Base-by-base conservation (phyloP, 1,140 invertebrate species). In the Dendrolimus punctatus region DNA sequence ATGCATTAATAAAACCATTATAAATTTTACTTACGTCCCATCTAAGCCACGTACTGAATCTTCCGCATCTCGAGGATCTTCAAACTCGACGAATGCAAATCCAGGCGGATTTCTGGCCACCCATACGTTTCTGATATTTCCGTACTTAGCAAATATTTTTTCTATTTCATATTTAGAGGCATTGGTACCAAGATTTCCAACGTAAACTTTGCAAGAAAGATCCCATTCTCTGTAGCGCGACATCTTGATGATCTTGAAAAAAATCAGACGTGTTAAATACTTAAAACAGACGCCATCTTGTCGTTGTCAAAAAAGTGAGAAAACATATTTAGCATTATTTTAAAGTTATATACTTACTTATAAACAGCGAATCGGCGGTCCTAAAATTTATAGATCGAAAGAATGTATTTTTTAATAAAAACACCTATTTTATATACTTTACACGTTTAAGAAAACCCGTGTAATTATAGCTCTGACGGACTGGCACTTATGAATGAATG, bases 81-180 rank as follows among this genome's bases (percentile, higher is more conserved):
- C 98, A 89, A 96, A 99, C 88, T 99, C 98, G 10, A 99, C 95
- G 89, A 99, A 99, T 6, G 97, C 98, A 89, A 99, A 99, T 6
- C 98, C 95, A 7, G 95, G 96, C 40, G 96, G 96, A 84, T 96
- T 97, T 73, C 95, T 88, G 0, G 98, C 97, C 10, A 99, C 97
- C 98, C 98, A 99, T 7, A 99, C 97, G 89, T 98, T 99, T 75
- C 95, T 92, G 57, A 99, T 89, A 39, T 95, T 95, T 2, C 98
- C 98, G 88, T 96, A 99, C 88, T 98, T 97, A 58, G 92, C 92
- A 80, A 99, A 99, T 9, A 95, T 92, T 76, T 93, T 94, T 84
- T 97, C 95, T 61, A 97, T 94, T 86, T 97, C 95, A 82, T 95
- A 93, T 88, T 96, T 96, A 53, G 95, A 96, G 6, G 95, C 95